Conservation (phyloP, 2,888 invertebrate genomes). For the Vandiemenella viatica region DNA sequence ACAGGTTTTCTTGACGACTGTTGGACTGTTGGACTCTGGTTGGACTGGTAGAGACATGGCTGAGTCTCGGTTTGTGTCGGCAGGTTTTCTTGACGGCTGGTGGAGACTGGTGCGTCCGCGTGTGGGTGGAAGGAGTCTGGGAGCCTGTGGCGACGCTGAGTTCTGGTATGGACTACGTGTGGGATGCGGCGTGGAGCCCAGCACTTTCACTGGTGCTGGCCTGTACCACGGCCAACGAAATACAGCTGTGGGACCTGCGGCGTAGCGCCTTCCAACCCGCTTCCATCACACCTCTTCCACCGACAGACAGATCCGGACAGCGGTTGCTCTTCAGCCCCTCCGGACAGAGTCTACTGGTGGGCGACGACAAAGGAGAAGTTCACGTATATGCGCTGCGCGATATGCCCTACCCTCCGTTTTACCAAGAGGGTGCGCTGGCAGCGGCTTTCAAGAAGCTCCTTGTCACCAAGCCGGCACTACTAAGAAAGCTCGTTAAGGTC, state of each 20-base stretch:
- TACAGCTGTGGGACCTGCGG: constrained; percentile 67
- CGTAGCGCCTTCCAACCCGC: constrained; percentile 54
- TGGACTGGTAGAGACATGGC: too few species aligned
- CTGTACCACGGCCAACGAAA: constrained; percentile 44
- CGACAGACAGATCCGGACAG: constrained; percentile 20
- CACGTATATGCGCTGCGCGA: constrained; percentile 55
- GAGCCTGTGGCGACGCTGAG: constrained; percentile 41
- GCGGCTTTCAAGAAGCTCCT: constrained; percentile 46
- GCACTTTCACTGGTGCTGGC: constrained; percentile 59
- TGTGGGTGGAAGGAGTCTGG: constrained; percentile 59
- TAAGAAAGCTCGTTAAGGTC: constrained; percentile 43
- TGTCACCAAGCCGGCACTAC: constrained; percentile 43
- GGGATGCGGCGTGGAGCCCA: constrained; percentile 53
- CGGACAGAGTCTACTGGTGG: constrained; percentile 53
- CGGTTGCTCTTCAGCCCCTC: constrained; percentile 42
- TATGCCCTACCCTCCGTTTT: constrained; percentile 57
- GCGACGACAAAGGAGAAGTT: constrained; percentile 49
- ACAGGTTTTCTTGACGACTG: too few species aligned
- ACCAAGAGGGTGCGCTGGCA: constrained; percentile 46
- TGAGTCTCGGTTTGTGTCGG: too few species aligned
- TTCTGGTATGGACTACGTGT: constrained; percentile 28
- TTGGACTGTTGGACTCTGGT: too few species aligned
- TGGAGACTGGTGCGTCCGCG: constrained; percentile 57
- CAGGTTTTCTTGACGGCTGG: constrained; percentile 48
- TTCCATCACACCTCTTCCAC: constrained; percentile 33